Evolutionary conservation across 2,888 invertebrate species (phyloP).

Genomic region (Chymomyza fuscimana): DNA sequence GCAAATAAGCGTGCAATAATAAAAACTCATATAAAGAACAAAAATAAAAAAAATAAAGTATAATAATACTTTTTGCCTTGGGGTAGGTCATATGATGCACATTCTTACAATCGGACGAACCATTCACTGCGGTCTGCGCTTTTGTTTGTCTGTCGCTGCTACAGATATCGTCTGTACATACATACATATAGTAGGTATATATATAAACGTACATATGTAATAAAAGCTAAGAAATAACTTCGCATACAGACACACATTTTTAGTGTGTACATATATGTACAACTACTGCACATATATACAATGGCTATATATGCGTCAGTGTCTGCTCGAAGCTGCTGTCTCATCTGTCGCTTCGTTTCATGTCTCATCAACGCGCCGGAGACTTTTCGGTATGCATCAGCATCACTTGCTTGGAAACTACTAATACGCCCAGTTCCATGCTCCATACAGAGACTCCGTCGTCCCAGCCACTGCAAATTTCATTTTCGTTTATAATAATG

Average conservation of each 20-base stretch:
- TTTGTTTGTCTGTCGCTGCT: slow-evolving; percentile 9
- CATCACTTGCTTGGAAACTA: slow-evolving; percentile 22
- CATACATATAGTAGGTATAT: slow-evolving; percentile 8
- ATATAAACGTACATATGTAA: slow-evolving; percentile 40
- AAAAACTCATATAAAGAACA: slow-evolving; percentile 34
- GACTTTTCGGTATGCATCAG: slow-evolving; percentile 57
- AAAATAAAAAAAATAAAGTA: slow-evolving; percentile 43
- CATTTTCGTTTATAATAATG: slow-evolving; percentile 42
- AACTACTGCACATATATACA: slow-evolving; percentile 18
- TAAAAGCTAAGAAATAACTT: slow-evolving; percentile 54
- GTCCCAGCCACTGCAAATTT: slow-evolving; percentile 40
- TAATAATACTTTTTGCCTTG: slow-evolving; percentile 76
- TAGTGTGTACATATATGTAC: slow-evolving; percentile 20
- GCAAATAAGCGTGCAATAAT: slow-evolving; percentile 44
- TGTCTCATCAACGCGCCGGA: slow-evolving; percentile 53
- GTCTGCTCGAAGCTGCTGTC: slow-evolving; percentile 18
- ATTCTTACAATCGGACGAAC: slow-evolving; percentile 36
- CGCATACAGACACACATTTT: slow-evolving; percentile 13
- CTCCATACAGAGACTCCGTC: background rate
- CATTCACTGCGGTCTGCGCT: slow-evolving; percentile 17
- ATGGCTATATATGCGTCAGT: slow-evolving; percentile 17
- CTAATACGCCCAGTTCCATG: background rate
- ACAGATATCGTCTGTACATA: slow-evolving; percentile 28
- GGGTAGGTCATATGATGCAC: slow-evolving; percentile 74
- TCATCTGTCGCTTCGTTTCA: slow-evolving; percentile 58